Conservation (phyloP, 2,113 vertebrate species). For the Loxodonta africana region DNA sequence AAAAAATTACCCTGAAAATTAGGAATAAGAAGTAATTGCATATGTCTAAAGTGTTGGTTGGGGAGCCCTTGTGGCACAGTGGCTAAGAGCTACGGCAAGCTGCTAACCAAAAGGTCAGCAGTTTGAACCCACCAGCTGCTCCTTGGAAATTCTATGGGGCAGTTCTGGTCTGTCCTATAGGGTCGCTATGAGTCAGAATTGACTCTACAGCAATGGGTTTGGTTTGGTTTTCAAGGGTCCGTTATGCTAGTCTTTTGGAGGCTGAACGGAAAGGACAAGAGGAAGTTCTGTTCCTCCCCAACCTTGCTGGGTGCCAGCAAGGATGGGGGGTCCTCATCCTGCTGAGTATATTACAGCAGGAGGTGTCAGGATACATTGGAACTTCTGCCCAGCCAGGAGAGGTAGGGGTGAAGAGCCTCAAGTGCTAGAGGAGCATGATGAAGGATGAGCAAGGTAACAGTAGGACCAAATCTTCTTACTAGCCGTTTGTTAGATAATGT, state of each 20-base stretch:
- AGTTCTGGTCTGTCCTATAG: too few relatives aligned
- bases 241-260: background rate
- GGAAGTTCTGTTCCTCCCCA: background rate
- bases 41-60: background rate
- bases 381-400: background rate
- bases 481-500: background rate
- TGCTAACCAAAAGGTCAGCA: too few relatives aligned
- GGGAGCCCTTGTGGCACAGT: too few relatives aligned
- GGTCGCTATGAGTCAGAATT: too few relatives aligned
- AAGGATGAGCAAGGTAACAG: background rate
- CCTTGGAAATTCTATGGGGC: too few relatives aligned
- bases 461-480: background rate
- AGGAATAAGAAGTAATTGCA: background rate
- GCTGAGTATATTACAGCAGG: too few relatives aligned
- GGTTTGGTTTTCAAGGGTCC: background rate
- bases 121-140: too few relatives aligned
- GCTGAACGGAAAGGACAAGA: background rate
- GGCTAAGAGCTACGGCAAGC: too few relatives aligned
- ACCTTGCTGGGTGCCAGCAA: background rate
- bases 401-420: background rate
- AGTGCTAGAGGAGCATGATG: background rate
- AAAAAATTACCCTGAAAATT: background rate
- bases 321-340: background rate
- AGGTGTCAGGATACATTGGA: background rate
- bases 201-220: too few relatives aligned